These are phyloP conservation scores for Brenthis daphne DNA, from an alignment of 2,888 invertebrate species.

Conservation along the genomic window DNA sequence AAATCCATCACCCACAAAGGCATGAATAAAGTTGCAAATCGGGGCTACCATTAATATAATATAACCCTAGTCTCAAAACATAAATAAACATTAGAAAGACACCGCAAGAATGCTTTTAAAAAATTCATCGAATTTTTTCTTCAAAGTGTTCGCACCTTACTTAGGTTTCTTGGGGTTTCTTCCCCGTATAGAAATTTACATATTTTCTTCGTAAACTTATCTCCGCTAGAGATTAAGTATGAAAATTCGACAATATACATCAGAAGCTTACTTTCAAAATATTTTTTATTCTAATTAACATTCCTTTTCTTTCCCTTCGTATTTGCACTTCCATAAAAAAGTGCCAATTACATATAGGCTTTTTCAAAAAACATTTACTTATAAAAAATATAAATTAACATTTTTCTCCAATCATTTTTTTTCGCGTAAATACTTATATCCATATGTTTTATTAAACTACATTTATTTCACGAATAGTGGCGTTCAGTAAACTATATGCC, in stretches of 20 bases:
- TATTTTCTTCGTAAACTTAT: constrained; percentile 65
- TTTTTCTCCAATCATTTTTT: constrained; percentile 3
- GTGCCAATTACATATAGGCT: no score
- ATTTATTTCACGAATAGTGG: no score
- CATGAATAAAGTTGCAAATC: constrained; percentile 37
- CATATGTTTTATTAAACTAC: no score
- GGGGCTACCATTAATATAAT: constrained; percentile 50
- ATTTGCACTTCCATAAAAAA: background rate
- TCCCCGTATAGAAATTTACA: constrained; percentile 63
- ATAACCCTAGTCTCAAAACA: constrained; percentile 49
- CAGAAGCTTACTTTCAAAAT: constrained; percentile 41
- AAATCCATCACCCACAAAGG: constrained; percentile 31
- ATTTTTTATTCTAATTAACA: constrained; percentile 36
- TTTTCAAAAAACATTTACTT: no score
- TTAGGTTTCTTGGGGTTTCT: constrained; percentile 48
- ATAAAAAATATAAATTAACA: background rate
- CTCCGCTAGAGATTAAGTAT: constrained; percentile 61
- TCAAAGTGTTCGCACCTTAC: constrained; percentile 61
- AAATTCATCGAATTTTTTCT: constrained; percentile 59
- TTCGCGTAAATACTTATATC: background rate
- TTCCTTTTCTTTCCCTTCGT: background rate
- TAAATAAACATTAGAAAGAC: constrained; percentile 71
- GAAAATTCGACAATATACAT: constrained; percentile 57
- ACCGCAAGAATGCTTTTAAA: constrained; percentile 64
- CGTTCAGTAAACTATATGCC: no score